Evolutionary conservation across 2,113 vertebrate species (phyloP).

Genomic region (Bubo blakistoni): DNA sequence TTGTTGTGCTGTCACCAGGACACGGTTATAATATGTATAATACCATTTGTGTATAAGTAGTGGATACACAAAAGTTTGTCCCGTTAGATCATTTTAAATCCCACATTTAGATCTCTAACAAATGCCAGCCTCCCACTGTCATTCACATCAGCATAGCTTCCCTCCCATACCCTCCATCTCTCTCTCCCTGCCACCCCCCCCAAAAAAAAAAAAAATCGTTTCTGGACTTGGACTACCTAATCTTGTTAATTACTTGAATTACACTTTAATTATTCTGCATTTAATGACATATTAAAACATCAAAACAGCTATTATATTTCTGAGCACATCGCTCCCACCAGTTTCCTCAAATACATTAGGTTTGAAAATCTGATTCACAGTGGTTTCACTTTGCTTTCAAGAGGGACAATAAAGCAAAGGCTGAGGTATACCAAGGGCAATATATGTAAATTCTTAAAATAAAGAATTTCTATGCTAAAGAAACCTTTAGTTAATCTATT

Average conservation of each 20-base stretch:
- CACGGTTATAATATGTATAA: too few relatives aligned
- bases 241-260: neutral
- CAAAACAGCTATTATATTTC: constrained; percentile 30
- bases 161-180: neutral
- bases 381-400: neutral
- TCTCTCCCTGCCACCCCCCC: neutral
- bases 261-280: constrained; percentile 27
- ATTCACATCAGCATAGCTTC: neutral
- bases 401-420: neutral
- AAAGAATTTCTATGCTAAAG: neutral
- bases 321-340: neutral
- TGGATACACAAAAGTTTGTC: neutral
- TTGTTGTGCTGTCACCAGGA: neutral
- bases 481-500: neutral
- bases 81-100: neutral
- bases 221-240: neutral
- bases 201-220: neutral
- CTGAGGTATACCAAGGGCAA: neutral
- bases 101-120: neutral
- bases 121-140: neutral
- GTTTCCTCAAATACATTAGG: constrained; percentile 32
- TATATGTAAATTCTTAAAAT: neutral
- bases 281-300: constrained; percentile 34
- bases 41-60: neutral
- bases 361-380: neutral